Percentiles rank a stretch among this genome's conserved stretches.
phyloP scores from a whole-genome alignment of 1,140 invertebrate species.

The Mylabris phalerata region DNA sequence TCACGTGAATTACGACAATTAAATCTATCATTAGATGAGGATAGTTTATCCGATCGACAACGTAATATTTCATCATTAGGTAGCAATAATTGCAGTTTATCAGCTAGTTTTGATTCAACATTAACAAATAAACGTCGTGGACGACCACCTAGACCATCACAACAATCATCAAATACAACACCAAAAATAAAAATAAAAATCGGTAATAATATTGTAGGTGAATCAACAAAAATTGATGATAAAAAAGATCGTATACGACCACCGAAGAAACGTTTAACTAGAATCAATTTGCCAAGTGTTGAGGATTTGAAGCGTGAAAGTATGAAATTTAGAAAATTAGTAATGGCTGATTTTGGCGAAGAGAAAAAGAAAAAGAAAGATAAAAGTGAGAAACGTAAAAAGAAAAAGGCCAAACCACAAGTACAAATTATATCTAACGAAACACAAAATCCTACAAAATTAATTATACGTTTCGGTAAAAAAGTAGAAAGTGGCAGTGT shows the following conservation, averaged over 20 bases:
- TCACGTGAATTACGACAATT: conserved; percentile 52
- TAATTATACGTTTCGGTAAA: conserved; percentile 59
- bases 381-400: conserved; percentile 57
- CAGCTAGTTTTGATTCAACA: conserved; percentile 30
- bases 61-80: conserved; percentile 43
- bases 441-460: conserved; percentile 32
- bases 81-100: conserved; percentile 33
- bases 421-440: conserved; percentile 58
- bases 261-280: conserved; percentile 70
- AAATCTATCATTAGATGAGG: conserved; percentile 44
- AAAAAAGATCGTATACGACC: conserved; percentile 55
- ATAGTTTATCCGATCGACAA: conserved; percentile 41
- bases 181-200: conserved; percentile 83
- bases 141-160: conserved; percentile 41
- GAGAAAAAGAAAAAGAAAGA: conserved; percentile 55
- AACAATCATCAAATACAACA: conserved; percentile 40
- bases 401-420: conserved; percentile 55
- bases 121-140: conserved; percentile 50
- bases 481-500: conserved; percentile 33
- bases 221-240: conserved; percentile 40
- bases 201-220: conserved; percentile 49
- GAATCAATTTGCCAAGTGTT: conserved; percentile 49
- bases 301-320: conserved; percentile 75
- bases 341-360: conserved; percentile 67
- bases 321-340: conserved; percentile 79